These are phyloP conservation scores for Calyptomena viridis DNA, from an alignment of 2,113 vertebrate species.

Conservation along the genomic window DNA sequence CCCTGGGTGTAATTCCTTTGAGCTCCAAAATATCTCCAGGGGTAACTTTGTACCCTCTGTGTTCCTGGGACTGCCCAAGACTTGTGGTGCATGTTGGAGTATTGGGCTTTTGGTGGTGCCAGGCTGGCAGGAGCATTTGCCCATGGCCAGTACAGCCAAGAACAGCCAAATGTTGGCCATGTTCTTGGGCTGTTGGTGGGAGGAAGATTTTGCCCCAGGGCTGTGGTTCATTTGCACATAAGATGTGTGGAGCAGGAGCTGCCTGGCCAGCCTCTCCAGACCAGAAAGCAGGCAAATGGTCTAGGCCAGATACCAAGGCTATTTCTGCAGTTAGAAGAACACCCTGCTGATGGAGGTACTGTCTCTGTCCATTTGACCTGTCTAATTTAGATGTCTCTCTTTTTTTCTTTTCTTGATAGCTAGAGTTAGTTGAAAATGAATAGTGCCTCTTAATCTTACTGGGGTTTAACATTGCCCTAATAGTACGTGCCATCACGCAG, in stretches of 20 bases:
- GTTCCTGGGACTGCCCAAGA: background rate
- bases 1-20: background rate
- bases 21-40: background rate
- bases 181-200: background rate
- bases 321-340: background rate
- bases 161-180: background rate
- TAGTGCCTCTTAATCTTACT: background rate
- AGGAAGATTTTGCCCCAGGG: rapidly evolving
- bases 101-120: background rate
- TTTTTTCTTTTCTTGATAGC: background rate
- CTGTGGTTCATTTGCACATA: rapidly evolving
- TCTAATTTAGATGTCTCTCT: background rate
- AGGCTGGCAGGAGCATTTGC: rapidly evolving
- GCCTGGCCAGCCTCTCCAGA: background rate
- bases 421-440: background rate
- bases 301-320: background rate
- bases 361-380: background rate
- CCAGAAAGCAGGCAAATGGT: background rate
- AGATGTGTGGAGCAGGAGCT: background rate
- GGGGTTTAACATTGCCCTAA: background rate
- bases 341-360: background rate
- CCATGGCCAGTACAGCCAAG: rapidly evolving
- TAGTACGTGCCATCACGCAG: rapidly evolving
- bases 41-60: background rate
- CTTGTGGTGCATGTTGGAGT: background rate